Evolutionary conservation across 1,140 invertebrate species (phyloP), one percentile per base, ranked within the genome.

Genomic region (Drosophila nebulosa): DNA sequence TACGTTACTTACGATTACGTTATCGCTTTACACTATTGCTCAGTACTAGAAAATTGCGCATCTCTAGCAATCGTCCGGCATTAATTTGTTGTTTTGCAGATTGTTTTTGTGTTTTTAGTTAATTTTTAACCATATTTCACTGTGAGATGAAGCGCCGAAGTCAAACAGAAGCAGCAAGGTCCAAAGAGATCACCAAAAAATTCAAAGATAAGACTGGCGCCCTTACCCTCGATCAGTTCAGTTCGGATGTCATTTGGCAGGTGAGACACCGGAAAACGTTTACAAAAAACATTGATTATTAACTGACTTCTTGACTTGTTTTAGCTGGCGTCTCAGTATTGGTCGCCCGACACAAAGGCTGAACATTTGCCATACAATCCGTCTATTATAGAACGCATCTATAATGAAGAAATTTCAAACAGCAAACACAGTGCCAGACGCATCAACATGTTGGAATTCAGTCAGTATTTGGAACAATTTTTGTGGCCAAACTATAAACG

Each of bases 381-480:
- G 18, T 92, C 95, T 69, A 94, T 97, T 70, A 94, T 97, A 39
- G 96, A 97, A 81, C 94, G 96, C 78, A 95, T 97, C 78, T 97
- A 97, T 84, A 90, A 94, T 21, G 93, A 96, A 79, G 96, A 98
- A 92, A 96, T 97, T 79, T 93, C 93, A 74, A 94, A 94, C 32
- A 94, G 94, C 62, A 95, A 95, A 92, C 94, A 92, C 92, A 95
- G 96, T 4, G 96, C 97, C 4, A 93, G 96, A 39, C 94, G 97
- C 14, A 97, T 98, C 57, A 98, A 99, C 95, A 96, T 99, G 94
- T 92, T 99, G 30, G 98, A 99, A 92, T 98, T 99, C 86, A 98
- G 97, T 88, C 98, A 99, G 79, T 99, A 99, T 92, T 91, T 99
- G 67, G 98, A 99, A 91, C 97, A 98, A 90, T 99, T 97, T 92